Evolutionary conservation across 2,797 vertebrate species (phyloP).

Genomic region (Ateles fusciceps): DNA sequence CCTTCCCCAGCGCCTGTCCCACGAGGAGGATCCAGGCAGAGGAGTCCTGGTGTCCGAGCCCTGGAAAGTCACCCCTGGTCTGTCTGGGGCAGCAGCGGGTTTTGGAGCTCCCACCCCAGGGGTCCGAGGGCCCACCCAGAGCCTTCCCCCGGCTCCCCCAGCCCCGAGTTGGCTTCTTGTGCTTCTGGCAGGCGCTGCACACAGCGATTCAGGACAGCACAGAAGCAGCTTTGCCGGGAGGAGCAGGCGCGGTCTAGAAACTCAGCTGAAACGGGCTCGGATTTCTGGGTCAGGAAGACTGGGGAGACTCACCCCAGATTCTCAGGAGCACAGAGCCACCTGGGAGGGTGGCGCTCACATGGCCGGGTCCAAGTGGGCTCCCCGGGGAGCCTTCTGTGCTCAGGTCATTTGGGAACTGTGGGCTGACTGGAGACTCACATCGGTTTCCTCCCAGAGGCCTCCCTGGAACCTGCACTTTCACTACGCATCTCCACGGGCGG

Average conservation of each 20-base stretch:
- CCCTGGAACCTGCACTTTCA: background rate
- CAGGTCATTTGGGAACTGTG: rapidly evolving
- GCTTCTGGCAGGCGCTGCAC: background rate
- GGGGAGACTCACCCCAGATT: background rate
- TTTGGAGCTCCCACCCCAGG: background rate
- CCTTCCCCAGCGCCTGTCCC: background rate
- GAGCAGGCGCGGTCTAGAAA: background rate
- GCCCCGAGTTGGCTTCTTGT: rapidly evolving
- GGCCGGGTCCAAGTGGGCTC: rapidly evolving
- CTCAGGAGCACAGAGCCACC: too few species aligned
- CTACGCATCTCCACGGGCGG: rapidly evolving
- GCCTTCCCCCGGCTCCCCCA: background rate
- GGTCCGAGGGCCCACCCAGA: background rate
- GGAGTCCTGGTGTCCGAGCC: background rate
- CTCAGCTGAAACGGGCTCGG: background rate
- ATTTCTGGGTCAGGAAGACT: background rate
- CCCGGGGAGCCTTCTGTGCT: too few species aligned
- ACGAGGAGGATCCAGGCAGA: background rate
- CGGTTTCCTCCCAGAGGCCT: background rate
- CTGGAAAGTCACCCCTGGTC: background rate
- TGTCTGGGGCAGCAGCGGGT: background rate
- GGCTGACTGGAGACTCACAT: background rate
- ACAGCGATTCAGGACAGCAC: too few species aligned
- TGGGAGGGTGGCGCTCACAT: background rate
- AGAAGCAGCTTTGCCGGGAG: background rate